phyloP scores from a whole-genome alignment of 1,140 invertebrate genomes.

The Penaeus japonicus region DNA sequence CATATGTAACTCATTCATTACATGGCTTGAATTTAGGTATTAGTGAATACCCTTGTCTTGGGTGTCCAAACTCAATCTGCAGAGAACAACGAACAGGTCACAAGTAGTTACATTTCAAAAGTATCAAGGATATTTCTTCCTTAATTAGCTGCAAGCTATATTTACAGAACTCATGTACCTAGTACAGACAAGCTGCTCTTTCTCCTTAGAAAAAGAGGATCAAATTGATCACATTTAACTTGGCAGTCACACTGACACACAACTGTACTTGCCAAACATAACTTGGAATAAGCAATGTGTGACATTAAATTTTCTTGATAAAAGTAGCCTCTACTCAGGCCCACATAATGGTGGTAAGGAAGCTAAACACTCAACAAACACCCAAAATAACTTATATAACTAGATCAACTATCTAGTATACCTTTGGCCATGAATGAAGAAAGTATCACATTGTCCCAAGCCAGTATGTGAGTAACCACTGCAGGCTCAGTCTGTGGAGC shows the following conservation, averaged over 20 bases:
- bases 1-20: conserved; percentile 29
- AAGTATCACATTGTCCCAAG: conserved; percentile 30
- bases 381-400: conserved; percentile 41
- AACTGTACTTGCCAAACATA: conserved; percentile 23
- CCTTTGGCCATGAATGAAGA: conserved; percentile 49
- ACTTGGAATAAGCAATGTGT: conserved; percentile 18
- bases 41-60: neutral
- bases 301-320: conserved; percentile 1
- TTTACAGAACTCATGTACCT: conserved; percentile 44
- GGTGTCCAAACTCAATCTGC: conserved; percentile 13
- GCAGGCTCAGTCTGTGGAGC: neutral
- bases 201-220: conserved; percentile 10
- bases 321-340: conserved; percentile 3
- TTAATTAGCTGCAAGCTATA: conserved; percentile 29
- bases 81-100: conserved; percentile 40
- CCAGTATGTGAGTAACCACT: neutral
- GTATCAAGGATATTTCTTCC: neutral
- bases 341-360: conserved; percentile 7
- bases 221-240: conserved; percentile 24
- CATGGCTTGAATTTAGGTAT: neutral
- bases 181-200: conserved; percentile 42
- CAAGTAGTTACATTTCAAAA: conserved; percentile 47
- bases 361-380: conserved; percentile 31
- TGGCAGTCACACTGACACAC: conserved; percentile 6
- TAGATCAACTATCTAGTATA: conserved; percentile 41